Conservation (phyloP, 2,797 vertebrate species). For the Poeciliopsis turneri region DNA sequence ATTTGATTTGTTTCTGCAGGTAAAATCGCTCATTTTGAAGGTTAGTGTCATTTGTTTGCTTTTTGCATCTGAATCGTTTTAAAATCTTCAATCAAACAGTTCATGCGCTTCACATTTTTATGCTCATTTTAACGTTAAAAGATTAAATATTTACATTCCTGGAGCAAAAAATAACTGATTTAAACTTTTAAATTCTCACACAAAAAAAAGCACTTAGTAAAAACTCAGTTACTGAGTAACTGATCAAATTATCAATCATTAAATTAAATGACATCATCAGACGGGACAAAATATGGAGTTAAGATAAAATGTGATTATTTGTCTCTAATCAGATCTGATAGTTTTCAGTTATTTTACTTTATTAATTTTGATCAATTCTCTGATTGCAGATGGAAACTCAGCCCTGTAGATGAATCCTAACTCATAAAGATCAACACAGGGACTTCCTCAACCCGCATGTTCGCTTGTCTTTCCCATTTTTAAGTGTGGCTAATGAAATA, state of each 20-base stretch:
- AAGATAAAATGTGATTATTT: no score
- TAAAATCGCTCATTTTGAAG: neutral
- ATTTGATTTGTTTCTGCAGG: constrained; percentile 8
- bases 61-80: neutral
- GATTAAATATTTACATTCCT: neutral
- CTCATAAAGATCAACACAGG: neutral
- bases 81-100: neutral
- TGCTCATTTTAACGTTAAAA: neutral
- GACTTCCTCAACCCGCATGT: neutral
- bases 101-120: neutral
- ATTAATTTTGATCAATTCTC: neutral
- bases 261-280: no score
- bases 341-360: neutral
- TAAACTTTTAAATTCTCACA: neutral
- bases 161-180: neutral
- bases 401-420: neutral
- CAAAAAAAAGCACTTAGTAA: no score
- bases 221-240: no score
- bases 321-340: no score
- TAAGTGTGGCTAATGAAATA: neutral
- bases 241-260: no score
- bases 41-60: neutral
- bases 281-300: no score
- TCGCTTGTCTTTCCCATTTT: neutral
- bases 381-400: neutral